Base-by-base conservation (phyloP, 2,797 vertebrate species). In the Cyprinella venusta region DNA sequence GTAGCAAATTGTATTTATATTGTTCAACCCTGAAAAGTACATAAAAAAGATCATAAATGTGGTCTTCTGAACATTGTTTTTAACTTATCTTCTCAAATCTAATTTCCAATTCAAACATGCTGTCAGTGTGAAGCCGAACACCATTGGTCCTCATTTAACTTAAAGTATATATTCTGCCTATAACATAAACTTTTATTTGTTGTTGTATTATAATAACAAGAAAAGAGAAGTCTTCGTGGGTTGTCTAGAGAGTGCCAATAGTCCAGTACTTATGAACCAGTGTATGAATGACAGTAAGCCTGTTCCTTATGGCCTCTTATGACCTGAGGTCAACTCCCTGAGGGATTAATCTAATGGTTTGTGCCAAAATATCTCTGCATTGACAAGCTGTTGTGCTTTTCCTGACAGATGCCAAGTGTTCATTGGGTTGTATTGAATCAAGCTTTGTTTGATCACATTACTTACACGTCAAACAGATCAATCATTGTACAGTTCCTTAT, bases 341-440 rank as follows among this genome's bases (percentile, higher is more conserved):
- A 15, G 6, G 68, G 12, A 33, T 26, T 16, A 10, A 59, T 30
- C 33, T 80, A 7, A 45, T 50, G 24, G 54, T 16, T 81, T 72
- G 10, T 71, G 80, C 59, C 68, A 65, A 52, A 64, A 79, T 36
- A 61, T 52, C 33, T 82, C 40, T 65, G 21, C 30, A 65, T 42
- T 65, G 80, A 65, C 80, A 19, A 54, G 80, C 56, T 71, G 36
- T 26, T 74, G 70, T 65, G 42, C 8, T 24, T 48, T 81, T 24
- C 40, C 15, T 81, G 70, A 26, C 33, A 42, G 70, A 74, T 82
- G 70, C 36, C 70, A 54, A 26, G 70, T 10, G 30, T 24, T 52
- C 18, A 45, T 56, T 6, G 45, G 15, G 19, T 71, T 15, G 30
- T 68, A 64, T 38, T n/a, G 30, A 78, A 48, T 6, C 26, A 50